Evolutionary conservation across 2,888 invertebrate species (phyloP), one percentile per base, ranked within the genome.

Genomic region (Laspeyria flexula): DNA sequence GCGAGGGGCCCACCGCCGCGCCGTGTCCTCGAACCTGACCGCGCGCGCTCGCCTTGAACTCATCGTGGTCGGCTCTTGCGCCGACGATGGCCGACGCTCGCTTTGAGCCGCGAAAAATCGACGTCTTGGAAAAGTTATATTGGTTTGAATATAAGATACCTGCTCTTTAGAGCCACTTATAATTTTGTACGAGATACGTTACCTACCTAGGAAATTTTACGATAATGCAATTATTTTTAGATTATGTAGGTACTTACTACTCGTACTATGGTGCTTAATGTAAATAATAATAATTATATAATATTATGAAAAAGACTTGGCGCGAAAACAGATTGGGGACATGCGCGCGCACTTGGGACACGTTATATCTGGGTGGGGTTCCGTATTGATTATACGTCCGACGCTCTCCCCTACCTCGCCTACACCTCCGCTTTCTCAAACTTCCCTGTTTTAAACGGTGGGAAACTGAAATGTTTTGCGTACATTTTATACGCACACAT

Each of bases 21-120:
- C 57, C 71, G 85, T 86, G 91, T 88, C 92, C 92, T 92, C 91
- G 91, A 91, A 90, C 92, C 88, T 91, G 91, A 92, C 92, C 92
- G 91, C 90, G 81, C 87, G 85, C 88, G 79, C 56, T 92, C 82
- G 90, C 92, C 92, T 92, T 92, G 92, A 92, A 91, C 92, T 82
- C 90, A 71, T 64, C 79, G 79, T 78, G 77, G 80, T 79, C 84
- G 83, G 80, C 83, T 85, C 85, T 84, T 76, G 81, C 77, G 78
- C 76, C 77, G 75, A 67, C 77, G 75, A 68, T 78, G 77, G 76
- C 76, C 71, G 77, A 72, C 73, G 75, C 65, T 75, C 70, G 73
- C 73, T 61, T 67, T 73, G 43, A 71, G 75, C 75, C 79, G 78
- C 76, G 83, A 83, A 88, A 88, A 87, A 77, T 77, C 68, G 53